A percentile compares a stretch with the other conserved stretches of the same genome.
Conservation (phyloP, 2,797 vertebrate genomes). For the Gobionotothen gibberifrons region DNA sequence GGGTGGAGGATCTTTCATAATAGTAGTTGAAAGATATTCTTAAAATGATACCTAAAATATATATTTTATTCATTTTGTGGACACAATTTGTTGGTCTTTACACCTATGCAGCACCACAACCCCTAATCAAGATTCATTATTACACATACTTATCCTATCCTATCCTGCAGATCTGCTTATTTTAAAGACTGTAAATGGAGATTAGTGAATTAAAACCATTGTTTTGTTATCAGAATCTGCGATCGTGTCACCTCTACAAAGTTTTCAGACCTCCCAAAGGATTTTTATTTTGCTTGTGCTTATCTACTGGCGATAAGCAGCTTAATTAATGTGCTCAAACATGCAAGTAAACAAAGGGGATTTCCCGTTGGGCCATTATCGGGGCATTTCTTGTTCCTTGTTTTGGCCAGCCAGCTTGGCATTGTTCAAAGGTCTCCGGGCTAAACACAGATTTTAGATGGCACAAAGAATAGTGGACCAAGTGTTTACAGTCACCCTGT, state of each 20-base stretch:
- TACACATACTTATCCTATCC: too few relatives aligned
- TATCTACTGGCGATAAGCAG: constrained; percentile 39
- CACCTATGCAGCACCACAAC: too few relatives aligned
- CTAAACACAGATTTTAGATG: constrained; percentile 43
- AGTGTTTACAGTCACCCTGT: not conserved
- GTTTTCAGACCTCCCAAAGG: not conserved
- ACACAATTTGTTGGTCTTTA: too few relatives aligned
- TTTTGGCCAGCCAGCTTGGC: constrained; percentile 44
- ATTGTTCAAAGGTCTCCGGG: constrained; percentile 59
- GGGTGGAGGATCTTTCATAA: too few relatives aligned
- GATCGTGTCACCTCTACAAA: not conserved
- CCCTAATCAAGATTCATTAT: too few relatives aligned
- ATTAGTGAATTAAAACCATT: not conserved
- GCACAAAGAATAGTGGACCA: constrained; percentile 23
- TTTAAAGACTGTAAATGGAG: not conserved
- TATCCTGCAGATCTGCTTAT: not conserved
- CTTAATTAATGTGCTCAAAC: constrained; percentile 52
- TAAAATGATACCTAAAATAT: too few relatives aligned
- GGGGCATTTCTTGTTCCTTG: constrained; percentile 51
- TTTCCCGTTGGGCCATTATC: constrained; percentile 58
- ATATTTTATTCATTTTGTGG: too few relatives aligned
- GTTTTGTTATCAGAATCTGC: not conserved
- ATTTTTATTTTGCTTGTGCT: constrained; percentile 1
- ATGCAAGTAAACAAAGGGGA: constrained; percentile 62
- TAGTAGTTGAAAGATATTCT: too few relatives aligned